Conservation (phyloP, 2,113 vertebrate species). For the Leucosticte australis region DNA sequence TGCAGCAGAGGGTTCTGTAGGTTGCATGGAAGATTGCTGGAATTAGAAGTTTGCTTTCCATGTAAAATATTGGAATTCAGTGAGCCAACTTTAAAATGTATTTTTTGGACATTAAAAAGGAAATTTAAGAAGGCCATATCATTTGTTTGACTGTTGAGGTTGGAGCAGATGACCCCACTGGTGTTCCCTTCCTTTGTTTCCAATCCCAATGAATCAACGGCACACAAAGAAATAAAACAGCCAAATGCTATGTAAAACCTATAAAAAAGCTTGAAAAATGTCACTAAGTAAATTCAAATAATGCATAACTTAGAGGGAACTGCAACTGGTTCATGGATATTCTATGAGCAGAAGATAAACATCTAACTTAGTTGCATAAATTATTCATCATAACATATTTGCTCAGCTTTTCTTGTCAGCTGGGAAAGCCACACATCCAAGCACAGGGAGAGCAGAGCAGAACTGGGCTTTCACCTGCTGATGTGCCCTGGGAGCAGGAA, state of each 20-base stretch:
- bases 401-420: constrained; percentile 42
- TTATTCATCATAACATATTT: constrained; percentile 62
- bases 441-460: not conserved
- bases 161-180: not conserved
- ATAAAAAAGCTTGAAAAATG: not conserved
- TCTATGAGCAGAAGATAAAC: constrained; percentile 64
- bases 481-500: not conserved
- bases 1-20: not conserved
- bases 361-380: constrained; percentile 56
- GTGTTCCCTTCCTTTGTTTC: not conserved
- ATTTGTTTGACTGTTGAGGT: not conserved
- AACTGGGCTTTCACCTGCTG: not conserved
- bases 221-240: not conserved
- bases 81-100: not conserved
- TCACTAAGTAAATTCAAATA: constrained; percentile 48
- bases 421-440: constrained; percentile 2
- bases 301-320: constrained; percentile 45
- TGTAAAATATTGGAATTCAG: not conserved
- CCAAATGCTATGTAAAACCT: not conserved
- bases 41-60: not conserved
- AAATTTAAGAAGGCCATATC: not conserved
- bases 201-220: not conserved
- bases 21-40: not conserved
- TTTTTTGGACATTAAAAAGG: not conserved
- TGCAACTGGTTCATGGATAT: constrained; percentile 57